These are phyloP conservation scores for Cyaniris semiargus DNA, from an alignment of 2,888 invertebrate species.

Conservation along the genomic window DNA sequence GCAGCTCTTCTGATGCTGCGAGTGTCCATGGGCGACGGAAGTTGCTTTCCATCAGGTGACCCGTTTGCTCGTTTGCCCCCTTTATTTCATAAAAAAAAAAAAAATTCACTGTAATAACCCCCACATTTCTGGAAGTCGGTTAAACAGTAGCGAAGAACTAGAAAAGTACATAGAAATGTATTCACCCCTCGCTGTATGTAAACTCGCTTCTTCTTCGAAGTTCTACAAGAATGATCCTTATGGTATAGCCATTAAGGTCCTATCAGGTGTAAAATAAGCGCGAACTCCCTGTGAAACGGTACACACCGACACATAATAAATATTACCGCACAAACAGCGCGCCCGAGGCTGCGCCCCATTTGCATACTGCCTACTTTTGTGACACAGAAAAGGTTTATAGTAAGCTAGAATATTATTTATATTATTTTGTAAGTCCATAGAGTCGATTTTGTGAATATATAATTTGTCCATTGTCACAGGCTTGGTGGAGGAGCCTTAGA, in stretches of 20 bases:
- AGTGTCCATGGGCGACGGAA: too few species aligned
- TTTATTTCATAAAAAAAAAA: too few species aligned
- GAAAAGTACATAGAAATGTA: constrained; percentile 39
- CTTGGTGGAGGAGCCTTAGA: too few species aligned
- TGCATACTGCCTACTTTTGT: constrained; percentile 58
- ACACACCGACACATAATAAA: constrained; percentile 56
- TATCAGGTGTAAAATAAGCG: neutral
- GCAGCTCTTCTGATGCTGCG: too few species aligned
- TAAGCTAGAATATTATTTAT: neutral
- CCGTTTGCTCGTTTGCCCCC: too few species aligned
- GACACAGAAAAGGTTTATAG: constrained; percentile 6
- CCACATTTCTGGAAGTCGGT: neutral
- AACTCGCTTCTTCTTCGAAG: constrained; percentile 28
- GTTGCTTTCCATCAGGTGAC: too few species aligned
- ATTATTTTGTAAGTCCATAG: neutral
- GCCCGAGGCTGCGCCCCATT: constrained; percentile 53
- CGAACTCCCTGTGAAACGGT: constrained; percentile 41
- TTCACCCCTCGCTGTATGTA: constrained; percentile 50
- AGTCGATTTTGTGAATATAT: too few species aligned
- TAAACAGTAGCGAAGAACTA: neutral
- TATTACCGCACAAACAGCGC: constrained; percentile 63
- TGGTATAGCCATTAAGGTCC: neutral
- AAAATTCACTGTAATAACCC: neutral
- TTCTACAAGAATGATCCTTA: neutral
- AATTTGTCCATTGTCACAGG: too few species aligned